Evolutionary conservation across 2,113 vertebrate species (phyloP), one percentile per base, ranked within the genome.

Genomic region (Tretioscincus oriximinensis): DNA sequence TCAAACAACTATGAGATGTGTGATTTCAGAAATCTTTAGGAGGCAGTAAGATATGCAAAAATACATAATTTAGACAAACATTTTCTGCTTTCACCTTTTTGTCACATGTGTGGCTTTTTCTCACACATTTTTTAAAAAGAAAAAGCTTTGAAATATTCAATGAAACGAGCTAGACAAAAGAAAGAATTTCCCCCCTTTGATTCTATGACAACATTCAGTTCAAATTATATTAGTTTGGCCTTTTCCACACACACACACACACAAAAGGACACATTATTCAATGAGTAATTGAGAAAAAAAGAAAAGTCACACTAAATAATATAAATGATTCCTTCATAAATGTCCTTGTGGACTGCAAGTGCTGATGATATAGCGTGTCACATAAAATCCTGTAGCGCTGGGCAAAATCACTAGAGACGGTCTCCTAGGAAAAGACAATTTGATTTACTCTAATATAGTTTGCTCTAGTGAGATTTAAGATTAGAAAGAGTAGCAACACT

Each of bases 251-350:
- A 6, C 47, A 18, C 0, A 80, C 9, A 8, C 66, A 80, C 9
- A 8, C 65, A 26, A 41, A 54, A 26, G 5, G 24, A 47, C 4
- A 47, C 0, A 1, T 31, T 65, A 67, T 75, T 67, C 51, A 83
- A 47, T 16, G 22, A 47, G 20, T 78, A 84, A 60, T 7, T 29
- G 71, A 65, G 35, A 70, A 73, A 73, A 8, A 1, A 60, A 5
- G 21, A 76, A 84, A 80, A 81, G 11, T 73, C 78, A 68, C 78
- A 87, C 71, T 29, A 73, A 77, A 73, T 76, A 54, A 74, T 79
- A 76, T 24, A 29, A 81, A 80, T 66, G 0, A 1, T 81, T 9
- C 87, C 61, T 70, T 85, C 54, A 41, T 75, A 77, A 72, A 28
- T 73, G 65, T 1, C 29, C 80, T 2, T 61, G 49, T 58, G 9